phyloP scores from a whole-genome alignment of 2,113 vertebrate species.

The Bujurquina vittata region DNA sequence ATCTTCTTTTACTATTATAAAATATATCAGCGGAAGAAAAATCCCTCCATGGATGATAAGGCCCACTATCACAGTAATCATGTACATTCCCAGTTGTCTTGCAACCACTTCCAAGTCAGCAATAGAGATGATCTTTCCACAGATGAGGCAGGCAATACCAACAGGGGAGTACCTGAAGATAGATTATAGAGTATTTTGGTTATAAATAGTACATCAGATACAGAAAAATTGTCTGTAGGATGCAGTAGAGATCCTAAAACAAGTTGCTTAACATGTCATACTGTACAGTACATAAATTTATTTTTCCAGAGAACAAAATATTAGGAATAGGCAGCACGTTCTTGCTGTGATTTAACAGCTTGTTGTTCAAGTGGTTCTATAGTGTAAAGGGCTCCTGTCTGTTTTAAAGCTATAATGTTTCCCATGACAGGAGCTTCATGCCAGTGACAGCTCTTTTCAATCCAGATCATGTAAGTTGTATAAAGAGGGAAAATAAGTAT shows the following conservation, averaged over 20 bases:
- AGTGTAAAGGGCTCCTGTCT: neutral
- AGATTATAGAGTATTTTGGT: neutral
- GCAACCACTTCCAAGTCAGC: constrained; percentile 95
- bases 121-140: constrained; percentile 98
- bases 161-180: constrained; percentile 92
- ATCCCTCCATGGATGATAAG: constrained; percentile 97
- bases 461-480: neutral
- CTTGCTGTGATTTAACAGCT: neutral
- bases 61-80: constrained; percentile 96
- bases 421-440: neutral
- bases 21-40: constrained; percentile 95
- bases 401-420: neutral
- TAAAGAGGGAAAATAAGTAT: neutral
- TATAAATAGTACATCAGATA: neutral
- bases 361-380: neutral
- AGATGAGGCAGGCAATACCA: constrained; percentile 97
- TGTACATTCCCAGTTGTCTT: constrained; percentile 97
- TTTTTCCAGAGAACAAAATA: neutral
- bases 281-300: neutral
- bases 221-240: neutral
- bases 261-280: neutral
- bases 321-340: neutral
- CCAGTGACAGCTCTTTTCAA: neutral
- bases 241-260: neutral
- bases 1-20: constrained; percentile 92